phyloP scores from a whole-genome alignment of 2,113 vertebrate species.

The Pseudorhombus dupliciocellatus region DNA sequence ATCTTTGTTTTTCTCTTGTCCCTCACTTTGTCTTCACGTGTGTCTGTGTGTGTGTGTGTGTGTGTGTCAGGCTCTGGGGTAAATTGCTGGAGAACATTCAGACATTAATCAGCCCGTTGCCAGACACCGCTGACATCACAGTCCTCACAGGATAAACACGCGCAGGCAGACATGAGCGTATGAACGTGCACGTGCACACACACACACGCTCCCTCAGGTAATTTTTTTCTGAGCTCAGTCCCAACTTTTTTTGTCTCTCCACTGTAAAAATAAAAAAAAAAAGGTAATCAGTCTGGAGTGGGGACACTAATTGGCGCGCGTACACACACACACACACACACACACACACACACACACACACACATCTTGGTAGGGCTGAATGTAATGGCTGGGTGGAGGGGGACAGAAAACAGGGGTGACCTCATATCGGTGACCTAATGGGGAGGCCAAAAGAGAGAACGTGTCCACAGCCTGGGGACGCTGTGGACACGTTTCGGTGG shows the following conservation, averaged over 20 bases:
- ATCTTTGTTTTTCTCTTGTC: neutral
- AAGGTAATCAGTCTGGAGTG: conserved; percentile 69
- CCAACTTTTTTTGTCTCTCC: conserved; percentile 16
- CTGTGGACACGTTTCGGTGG: no score
- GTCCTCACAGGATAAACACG: conserved; percentile 66
- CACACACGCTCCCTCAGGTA: conserved; percentile 26
- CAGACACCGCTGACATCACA: conserved; percentile 81
- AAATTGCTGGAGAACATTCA: conserved; percentile 77
- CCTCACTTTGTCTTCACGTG: neutral
- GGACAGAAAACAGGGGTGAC: conserved; percentile 56
- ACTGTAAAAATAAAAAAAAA: conserved; percentile 65
- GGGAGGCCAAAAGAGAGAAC: conserved; percentile 31
- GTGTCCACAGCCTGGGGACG: conserved; percentile 6
- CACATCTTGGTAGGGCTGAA: conserved; percentile 7
- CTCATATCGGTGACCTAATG: conserved; percentile 62
- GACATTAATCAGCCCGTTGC: conserved; percentile 79
- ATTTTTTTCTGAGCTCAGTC: conserved; percentile 8
- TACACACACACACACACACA: conserved; percentile 11
- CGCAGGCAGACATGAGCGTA: conserved; percentile 5
- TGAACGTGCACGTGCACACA: neutral
- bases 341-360: conserved; percentile 33
- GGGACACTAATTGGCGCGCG: conserved; percentile 52
- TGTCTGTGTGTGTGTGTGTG: conserved; percentile 9
- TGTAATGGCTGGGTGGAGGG: conserved; percentile 11
- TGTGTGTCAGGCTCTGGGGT: conserved; percentile 48